These are phyloP conservation scores for Marmota monax DNA, from an alignment of 2,113 vertebrate genomes.

Conservation along the genomic window DNA sequence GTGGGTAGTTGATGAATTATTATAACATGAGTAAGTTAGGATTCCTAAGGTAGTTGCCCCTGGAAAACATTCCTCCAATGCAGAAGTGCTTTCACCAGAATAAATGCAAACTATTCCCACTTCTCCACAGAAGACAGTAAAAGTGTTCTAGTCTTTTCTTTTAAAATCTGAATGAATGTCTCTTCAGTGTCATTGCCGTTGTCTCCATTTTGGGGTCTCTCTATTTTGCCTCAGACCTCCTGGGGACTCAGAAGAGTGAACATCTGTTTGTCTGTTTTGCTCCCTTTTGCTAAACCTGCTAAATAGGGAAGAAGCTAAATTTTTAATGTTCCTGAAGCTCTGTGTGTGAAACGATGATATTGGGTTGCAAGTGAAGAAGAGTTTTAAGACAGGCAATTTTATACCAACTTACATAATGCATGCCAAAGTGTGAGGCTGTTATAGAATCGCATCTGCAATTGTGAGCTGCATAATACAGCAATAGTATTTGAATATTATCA, in stretches of 20 bases:
- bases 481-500: constrained; percentile 86
- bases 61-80: background rate
- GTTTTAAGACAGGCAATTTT: constrained; percentile 86
- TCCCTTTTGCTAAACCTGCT: constrained; percentile 69
- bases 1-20: background rate
- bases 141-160: background rate
- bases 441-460: constrained; percentile 82
- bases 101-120: background rate
- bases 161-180: constrained; percentile 55
- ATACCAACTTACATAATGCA: constrained; percentile 85
- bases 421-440: constrained; percentile 80
- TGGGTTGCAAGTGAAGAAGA: constrained; percentile 82
- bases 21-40: background rate
- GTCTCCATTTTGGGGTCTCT: constrained; percentile 62
- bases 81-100: background rate
- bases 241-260: constrained; percentile 73
- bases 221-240: constrained; percentile 65
- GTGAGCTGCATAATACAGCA: constrained; percentile 82
- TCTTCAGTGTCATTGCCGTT: constrained; percentile 66
- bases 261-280: constrained; percentile 70
- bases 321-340: constrained; percentile 73
- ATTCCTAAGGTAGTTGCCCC: background rate
- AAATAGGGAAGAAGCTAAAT: constrained; percentile 72
- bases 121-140: background rate
- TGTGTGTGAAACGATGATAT: constrained; percentile 78